Evolutionary conservation across 1,140 invertebrate genomes (phyloP).

Genomic region (Drosophila pruinosa): DNA sequence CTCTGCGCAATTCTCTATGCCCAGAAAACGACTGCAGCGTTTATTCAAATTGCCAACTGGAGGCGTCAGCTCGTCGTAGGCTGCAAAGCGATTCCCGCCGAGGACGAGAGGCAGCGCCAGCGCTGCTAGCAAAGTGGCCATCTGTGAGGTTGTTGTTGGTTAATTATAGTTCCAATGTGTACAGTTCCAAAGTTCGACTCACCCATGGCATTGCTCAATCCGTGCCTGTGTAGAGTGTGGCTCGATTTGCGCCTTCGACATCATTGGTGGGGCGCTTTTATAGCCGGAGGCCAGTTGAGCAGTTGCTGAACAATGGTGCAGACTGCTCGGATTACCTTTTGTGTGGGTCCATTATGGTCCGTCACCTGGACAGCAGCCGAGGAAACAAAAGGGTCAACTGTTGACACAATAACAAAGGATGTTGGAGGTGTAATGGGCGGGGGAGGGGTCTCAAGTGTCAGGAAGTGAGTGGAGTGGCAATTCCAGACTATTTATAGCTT

Average conservation of each 20-base stretch:
- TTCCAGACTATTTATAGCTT: conserved; percentile 35
- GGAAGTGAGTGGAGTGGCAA: conserved; percentile 22
- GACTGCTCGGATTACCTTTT: conserved; percentile 70
- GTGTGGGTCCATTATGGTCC: conserved; percentile 67
- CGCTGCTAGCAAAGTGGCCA: conserved; percentile 53
- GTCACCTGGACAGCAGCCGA: conserved; percentile 60
- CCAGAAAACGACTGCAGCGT: conserved; percentile 21
- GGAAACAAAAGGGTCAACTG: conserved; percentile 60
- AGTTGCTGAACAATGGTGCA: conserved; percentile 35
- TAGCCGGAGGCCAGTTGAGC: conserved; percentile 31
- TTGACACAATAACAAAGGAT: conserved; percentile 69
- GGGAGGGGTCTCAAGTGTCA: conserved; percentile 24
- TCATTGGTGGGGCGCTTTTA: conserved; percentile 37
- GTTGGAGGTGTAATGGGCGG: neutral
- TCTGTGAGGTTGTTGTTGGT: conserved; percentile 8
- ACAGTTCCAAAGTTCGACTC: conserved; percentile 28
- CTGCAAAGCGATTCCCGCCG: conserved; percentile 25
- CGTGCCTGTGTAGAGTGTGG: conserved; percentile 45
- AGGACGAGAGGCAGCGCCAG: conserved; percentile 50
- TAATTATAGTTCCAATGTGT: too few relatives aligned
- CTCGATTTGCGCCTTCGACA: conserved; percentile 48
- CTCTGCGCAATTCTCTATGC: conserved; percentile 35
- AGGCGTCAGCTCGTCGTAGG: conserved; percentile 43
- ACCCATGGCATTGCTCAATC: conserved; percentile 64
- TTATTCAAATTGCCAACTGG: conserved; percentile 9